Percentiles rank a stretch among this genome's conserved stretches.
These are phyloP conservation scores for Lucinisca nassula DNA, from an alignment of 2,888 invertebrate species.

Conservation along the genomic window DNA sequence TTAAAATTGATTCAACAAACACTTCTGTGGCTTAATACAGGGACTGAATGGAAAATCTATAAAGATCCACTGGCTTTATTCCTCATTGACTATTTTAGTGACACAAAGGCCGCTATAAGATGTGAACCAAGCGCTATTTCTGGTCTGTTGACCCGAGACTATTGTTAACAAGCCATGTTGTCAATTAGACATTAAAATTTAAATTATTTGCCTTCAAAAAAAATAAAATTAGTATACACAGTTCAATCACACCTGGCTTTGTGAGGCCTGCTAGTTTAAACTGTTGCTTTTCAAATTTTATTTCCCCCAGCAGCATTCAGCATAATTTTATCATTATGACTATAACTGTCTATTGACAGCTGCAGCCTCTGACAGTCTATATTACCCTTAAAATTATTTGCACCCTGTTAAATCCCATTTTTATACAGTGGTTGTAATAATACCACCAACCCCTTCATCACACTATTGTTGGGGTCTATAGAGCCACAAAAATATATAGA, in stretches of 20 bases:
- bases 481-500: too few relatives aligned
- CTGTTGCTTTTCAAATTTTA: background rate
- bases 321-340: too few relatives aligned
- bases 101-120: background rate
- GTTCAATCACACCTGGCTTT: background rate
- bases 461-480: too few relatives aligned
- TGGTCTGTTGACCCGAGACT: background rate
- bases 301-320: background rate
- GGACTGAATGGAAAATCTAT: background rate
- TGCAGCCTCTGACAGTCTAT: too few relatives aligned
- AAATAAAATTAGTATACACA: background rate
- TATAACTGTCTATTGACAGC: too few relatives aligned
- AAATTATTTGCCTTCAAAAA: background rate
- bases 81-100: background rate
- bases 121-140: background rate
- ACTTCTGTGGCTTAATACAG: background rate
- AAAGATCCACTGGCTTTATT: background rate
- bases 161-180: background rate
- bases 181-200: constrained; percentile 10
- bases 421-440: too few relatives aligned
- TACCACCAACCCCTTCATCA: too few relatives aligned
- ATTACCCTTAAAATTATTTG: too few relatives aligned
- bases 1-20: background rate
- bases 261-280: background rate
- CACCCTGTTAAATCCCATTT: too few relatives aligned